These are phyloP conservation scores for Neogobius melanostomus DNA, from an alignment of 2,113 vertebrate genomes.

Conservation along the genomic window DNA sequence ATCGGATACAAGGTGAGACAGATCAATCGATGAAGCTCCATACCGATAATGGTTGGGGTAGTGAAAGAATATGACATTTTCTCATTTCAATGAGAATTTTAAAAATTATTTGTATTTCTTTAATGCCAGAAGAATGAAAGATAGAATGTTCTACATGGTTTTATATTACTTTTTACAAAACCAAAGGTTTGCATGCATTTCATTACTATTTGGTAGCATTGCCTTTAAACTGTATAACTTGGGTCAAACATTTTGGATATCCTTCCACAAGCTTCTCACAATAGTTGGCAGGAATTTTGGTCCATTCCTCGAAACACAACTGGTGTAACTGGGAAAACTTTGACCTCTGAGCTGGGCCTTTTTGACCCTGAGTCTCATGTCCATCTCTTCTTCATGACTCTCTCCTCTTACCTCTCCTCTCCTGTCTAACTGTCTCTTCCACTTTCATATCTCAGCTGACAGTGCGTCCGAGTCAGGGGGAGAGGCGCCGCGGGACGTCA, in stretches of 20 bases:
- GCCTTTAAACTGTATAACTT: no score
- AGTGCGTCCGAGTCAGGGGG: constrained; percentile 93
- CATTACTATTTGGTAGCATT: no score
- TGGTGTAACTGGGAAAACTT: not conserved
- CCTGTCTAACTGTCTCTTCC: constrained; percentile 26
- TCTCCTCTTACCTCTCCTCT: not conserved
- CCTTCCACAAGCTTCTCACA: no score
- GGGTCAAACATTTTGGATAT: no score
- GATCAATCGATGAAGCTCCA: not conserved
- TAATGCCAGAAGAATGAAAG: no score
- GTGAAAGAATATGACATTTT: no score
- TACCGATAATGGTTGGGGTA: no score
- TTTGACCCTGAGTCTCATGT: not conserved
- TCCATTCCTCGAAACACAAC: not conserved
- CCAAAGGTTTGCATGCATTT: no score
- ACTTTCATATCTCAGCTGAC: constrained; percentile 78
- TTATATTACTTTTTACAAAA: no score
- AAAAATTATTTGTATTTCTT: no score
- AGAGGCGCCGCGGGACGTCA: constrained; percentile 89
- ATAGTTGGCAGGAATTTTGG: constrained; percentile 8
- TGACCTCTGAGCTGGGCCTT: not conserved
- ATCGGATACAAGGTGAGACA: constrained; percentile 89
- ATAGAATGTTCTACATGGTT: no score
- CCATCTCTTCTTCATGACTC: not conserved
- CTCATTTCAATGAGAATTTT: no score